Evolutionary conservation across 2,113 vertebrate genomes (phyloP), one percentile per base, ranked within the genome.

Genomic region (Leptosomus discolor): DNA sequence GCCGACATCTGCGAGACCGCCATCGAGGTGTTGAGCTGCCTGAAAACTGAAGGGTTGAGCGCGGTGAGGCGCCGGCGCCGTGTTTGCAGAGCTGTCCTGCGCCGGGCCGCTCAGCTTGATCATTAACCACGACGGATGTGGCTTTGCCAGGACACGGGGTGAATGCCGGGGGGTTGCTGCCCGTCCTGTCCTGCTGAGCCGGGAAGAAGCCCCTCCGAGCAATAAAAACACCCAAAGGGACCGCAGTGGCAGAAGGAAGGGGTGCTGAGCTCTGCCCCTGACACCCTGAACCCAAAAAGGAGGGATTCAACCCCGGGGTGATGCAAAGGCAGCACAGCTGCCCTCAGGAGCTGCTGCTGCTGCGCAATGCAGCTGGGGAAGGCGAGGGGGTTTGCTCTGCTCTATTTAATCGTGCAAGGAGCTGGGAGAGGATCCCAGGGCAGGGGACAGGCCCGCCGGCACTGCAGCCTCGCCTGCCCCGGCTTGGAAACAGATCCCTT

Each of bases 21-120:
- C 20, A 99, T 99, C 53, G 99, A 99, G 0, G 99, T 99, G 98
- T 99, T 99, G 93, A 99, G 99, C 97, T 99, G 99, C 87, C 99
- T 98, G 90, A 99, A 98, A 51, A 99, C 99, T 99, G 97, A 15
- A 74, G 57, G 43, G 39, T 51, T 22, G 37, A 65, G 23, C 5
- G 1, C 5, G 6, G 69, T 95, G 84, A 95, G 85, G 65, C 0
- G 5, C 68, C 30, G 1, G 32, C 8, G 3, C 87, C 0, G 3
- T 88, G 93, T 92, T 76, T 91, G 84, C 93, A 51, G 71, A 92
- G 67, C 91, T 0, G 6, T 17, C 93, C 61, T 1, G 36, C 4
- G 53, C 77, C 30, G 0, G 27, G 21, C 32, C 1, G 3, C n/a
- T 5, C 13, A 0, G 94, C 27, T 97, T 92, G 91, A 92, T 90